Base-by-base conservation (phyloP, 2,888 invertebrate genomes). In the Chironomus riparius region DNA sequence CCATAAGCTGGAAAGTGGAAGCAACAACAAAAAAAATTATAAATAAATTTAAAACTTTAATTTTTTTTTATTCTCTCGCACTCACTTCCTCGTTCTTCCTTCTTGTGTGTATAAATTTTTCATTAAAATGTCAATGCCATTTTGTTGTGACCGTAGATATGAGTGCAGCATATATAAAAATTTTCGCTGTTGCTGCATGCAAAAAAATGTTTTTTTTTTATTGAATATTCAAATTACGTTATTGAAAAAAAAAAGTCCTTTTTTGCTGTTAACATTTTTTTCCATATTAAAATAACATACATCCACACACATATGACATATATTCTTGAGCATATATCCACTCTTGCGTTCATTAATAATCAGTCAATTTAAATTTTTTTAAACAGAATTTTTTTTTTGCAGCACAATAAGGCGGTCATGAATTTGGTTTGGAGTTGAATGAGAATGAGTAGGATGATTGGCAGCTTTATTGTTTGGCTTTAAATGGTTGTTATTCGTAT, bases 191-290 rank as follows among this genome's bases (percentile, higher is more conserved):
- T 70, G 70, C n/a, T 47, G 28, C 38, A 6, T 28, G 28, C 28
- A 28, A 28, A 28, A 28, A 28, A 38, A n/a, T n/a, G n/a, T n/a
- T n/a, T n/a, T 38, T 22, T 65, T 71, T 56, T 47, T 71, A 21
- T 56, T 71, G 50, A 71, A 71, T 71, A 71, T 71, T 71, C 71
- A 71, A 71, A 56, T 56, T 56, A 21, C 56, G 71, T 71, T 71
- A 56, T 71, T 71, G 71, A 71, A 71, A 71, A 71, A 21, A 56
- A 71, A 21, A 28, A 28, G 3, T 28, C 28, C 5, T 6, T 28
- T 28, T 28, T 28, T 28, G 4, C 47, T 50, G 50, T 15, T 48
- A 47, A 28, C 28, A 28, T 38, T 38, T 38, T 38, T 38, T 38
- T 4, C 38, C 38, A 38, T 38, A 38, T 38, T 38, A 38, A 38